phyloP scores from a whole-genome alignment of 2,113 vertebrate genomes.

The Gorsachius goisagi region DNA sequence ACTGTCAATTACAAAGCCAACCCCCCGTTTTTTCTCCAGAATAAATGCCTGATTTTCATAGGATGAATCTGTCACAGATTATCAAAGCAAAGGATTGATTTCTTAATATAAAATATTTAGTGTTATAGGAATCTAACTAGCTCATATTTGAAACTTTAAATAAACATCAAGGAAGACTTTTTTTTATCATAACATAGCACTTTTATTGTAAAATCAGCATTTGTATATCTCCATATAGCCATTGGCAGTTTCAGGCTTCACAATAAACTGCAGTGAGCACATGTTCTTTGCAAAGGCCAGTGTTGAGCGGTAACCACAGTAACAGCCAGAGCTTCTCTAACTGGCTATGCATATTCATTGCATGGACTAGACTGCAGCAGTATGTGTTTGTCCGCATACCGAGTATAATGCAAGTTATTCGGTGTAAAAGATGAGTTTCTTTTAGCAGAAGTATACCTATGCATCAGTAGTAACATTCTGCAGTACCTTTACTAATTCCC shows the following conservation, averaged over 20 bases:
- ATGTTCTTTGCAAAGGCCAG: background rate
- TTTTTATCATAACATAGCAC: background rate
- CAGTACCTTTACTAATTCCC: background rate
- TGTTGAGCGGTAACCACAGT: background rate
- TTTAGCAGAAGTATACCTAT: background rate
- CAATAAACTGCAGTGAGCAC: background rate
- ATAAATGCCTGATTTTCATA: background rate
- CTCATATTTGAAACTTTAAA: background rate
- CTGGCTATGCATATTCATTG: background rate
- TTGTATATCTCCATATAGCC: background rate
- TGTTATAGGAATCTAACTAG: background rate
- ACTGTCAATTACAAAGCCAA: background rate
- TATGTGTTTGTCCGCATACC: accelerated
- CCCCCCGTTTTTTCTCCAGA: background rate
- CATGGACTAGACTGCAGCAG: background rate
- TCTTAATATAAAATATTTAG: background rate
- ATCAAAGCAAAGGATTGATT: background rate
- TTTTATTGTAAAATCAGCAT: background rate
- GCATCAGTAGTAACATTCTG: background rate
- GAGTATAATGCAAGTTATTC: too few species aligned
- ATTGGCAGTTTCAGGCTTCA: background rate
- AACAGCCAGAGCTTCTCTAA: background rate
- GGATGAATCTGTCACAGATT: background rate
- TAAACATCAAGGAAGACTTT: background rate
- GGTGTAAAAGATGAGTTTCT: background rate